Base-by-base conservation (phyloP, 2,797 vertebrate genomes). In the Cynopterus sphinx region DNA sequence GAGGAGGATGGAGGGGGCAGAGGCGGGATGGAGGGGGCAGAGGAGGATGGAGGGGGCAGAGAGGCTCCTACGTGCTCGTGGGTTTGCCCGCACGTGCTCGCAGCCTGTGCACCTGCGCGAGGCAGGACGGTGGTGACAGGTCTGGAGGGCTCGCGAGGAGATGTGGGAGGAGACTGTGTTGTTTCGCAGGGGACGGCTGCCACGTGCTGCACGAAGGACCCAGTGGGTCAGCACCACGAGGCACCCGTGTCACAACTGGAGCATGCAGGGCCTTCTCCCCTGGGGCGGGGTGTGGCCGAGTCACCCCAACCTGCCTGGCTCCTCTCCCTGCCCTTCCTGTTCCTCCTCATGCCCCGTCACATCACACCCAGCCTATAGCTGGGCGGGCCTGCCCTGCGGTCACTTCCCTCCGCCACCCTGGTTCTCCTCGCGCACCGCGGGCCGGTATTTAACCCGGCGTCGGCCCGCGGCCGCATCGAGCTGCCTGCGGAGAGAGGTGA, bases 401-500 rank as follows among this genome's bases (percentile, higher is more conserved):
- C 43, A 46, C 43, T 2, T 46, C 11, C 43, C 26, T 6, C 39
- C 77, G 11, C 16, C 51, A 17, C 9, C 21, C 15, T 19, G 68
- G 92, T 68, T 90, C 61, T 67, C 46, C 68, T 73, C 53, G 46
- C 41, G 36, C 84, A 74, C 71, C n/a, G 33, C 43, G 2, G 78
- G 33, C 74, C 68, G 19, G 31, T 75, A 79, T 89, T 78, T 83
- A 91, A 83, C 75, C 10, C 49, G 83, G 57, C 68, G 46, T 53
- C 73, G 78, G 61, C 81, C n/a, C 0, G 33, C 67, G 21, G 53
- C 57, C 39, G 31, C 81, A 90, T 79, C 63, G 87, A 90, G 90
- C 59, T 91, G 84, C 46, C 94, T 53, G 6, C 83, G 53, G 87
- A 91, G 74, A 68, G 49, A 41, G 61, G 87, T 67, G 59, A 77